Percentiles rank a stretch among this genome's conserved stretches.
Conservation (phyloP, 2,113 vertebrate species). For the Acinonyx jubatus region DNA sequence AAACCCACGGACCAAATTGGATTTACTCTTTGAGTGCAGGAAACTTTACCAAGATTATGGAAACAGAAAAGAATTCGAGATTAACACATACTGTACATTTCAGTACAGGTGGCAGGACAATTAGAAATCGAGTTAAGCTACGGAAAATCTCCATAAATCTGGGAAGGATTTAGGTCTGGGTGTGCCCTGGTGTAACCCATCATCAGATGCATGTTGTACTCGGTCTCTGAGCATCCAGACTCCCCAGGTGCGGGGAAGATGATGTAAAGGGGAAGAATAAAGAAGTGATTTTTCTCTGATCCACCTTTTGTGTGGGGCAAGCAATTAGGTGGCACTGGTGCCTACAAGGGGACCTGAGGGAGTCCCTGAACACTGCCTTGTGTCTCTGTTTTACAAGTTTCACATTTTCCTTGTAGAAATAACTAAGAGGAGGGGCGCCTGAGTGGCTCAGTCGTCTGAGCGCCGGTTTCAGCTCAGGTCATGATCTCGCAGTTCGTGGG, state of each 20-base stretch:
- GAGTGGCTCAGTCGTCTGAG: no score
- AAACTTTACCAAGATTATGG: conserved; percentile 80
- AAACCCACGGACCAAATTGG: conserved; percentile 51
- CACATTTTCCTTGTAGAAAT: background rate
- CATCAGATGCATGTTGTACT: conserved; percentile 50
- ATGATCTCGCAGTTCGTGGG: no score
- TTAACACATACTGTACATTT: conserved; percentile 77
- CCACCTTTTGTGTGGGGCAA: conserved; percentile 65
- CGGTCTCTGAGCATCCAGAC: conserved; percentile 2
- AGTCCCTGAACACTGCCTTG: background rate
- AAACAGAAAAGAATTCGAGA: conserved; percentile 82
- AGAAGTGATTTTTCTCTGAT: conserved; percentile 49
- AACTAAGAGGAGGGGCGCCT: background rate
- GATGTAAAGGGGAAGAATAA: conserved; percentile 59
- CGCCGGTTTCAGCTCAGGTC: no score
- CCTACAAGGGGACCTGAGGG: background rate
- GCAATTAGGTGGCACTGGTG: conserved; percentile 42
- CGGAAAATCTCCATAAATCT: conserved; percentile 73
- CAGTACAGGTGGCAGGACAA: conserved; percentile 72
- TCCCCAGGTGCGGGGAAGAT: conserved; percentile 60
- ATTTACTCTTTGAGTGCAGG: conserved; percentile 80
- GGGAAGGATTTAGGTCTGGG: conserved; percentile 69
- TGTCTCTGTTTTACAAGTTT: background rate
- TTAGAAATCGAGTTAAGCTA: conserved; percentile 77
- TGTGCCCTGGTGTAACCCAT: conserved; percentile 62